Evolutionary conservation across 2,113 vertebrate species (phyloP).

Genomic region (Cettia cetti): DNA sequence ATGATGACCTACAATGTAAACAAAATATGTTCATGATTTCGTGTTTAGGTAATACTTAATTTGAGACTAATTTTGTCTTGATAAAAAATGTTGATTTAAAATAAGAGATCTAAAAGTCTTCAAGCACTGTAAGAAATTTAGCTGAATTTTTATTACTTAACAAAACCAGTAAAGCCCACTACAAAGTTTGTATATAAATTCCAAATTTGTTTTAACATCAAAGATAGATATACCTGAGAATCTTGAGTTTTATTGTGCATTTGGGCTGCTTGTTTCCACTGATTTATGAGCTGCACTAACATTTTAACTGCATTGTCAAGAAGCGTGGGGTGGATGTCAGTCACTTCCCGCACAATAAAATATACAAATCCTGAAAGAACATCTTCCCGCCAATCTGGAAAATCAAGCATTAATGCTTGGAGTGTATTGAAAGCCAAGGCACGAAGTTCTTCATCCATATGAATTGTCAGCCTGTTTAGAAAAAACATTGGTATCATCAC

Average conservation of each 20-base stretch:
- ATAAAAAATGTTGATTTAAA: not conserved
- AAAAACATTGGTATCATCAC: constrained; percentile 11
- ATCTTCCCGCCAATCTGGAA: constrained; percentile 97
- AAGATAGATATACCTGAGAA: constrained; percentile 76
- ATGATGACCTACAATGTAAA: not conserved
- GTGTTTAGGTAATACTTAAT: not conserved
- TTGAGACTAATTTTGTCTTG: not conserved
- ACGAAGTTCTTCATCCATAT: constrained; percentile 98
- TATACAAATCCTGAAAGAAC: constrained; percentile 96
- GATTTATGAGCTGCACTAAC: constrained; percentile 95
- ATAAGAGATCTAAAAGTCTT: not conserved
- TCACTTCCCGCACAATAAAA: constrained; percentile 96
- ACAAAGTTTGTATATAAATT: not conserved
- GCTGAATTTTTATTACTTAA: not conserved
- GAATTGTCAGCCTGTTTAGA: constrained; percentile 88
- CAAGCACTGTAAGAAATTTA: not conserved
- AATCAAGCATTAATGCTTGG: constrained; percentile 96
- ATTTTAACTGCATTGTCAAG: constrained; percentile 98
- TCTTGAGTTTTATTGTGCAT: constrained; percentile 89
- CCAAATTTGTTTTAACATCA: not conserved
- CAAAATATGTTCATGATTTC: not conserved
- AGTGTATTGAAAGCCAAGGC: constrained; percentile 96
- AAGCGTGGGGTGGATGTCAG: constrained; percentile 92
- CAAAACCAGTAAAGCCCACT: not conserved
- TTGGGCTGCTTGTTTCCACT: constrained; percentile 94